Conservation (phyloP, 2,888 invertebrate genomes). For the Ormia ochracea region DNA sequence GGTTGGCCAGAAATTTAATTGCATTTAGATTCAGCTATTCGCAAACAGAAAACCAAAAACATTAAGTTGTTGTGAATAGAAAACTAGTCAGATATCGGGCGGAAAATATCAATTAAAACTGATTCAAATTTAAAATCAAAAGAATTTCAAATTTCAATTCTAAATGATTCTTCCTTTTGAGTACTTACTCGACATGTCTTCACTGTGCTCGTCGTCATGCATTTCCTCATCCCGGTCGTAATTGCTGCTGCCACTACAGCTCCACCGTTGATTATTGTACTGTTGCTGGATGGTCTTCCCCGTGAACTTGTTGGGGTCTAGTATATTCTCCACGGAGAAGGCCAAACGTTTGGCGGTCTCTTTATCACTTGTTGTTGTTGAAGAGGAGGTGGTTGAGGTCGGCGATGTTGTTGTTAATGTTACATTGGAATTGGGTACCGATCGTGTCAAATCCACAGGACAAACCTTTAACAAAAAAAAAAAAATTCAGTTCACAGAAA, state of each 20-base stretch:
- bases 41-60: background rate
- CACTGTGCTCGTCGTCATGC: slow-evolving; percentile 76
- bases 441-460: slow-evolving; percentile 76
- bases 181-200: slow-evolving; percentile 79
- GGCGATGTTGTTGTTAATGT: slow-evolving; percentile 55
- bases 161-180: background rate
- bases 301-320: slow-evolving; percentile 93
- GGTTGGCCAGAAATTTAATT: slow-evolving; percentile 35
- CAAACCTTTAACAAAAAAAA: slow-evolving; percentile 70
- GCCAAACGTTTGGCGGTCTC: slow-evolving; percentile 81
- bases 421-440: slow-evolving; percentile 69
- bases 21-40: slow-evolving; percentile 21
- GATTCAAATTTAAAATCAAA: background rate
- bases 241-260: slow-evolving; percentile 74
- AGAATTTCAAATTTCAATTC: background rate
- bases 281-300: slow-evolving; percentile 78
- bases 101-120: slow-evolving; percentile 33
- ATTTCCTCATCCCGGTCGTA: slow-evolving; percentile 77
- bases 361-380: slow-evolving; percentile 73
- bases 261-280: slow-evolving; percentile 75
- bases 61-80: background rate
- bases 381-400: slow-evolving; percentile 67
- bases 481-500: background rate
- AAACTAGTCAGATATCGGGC: background rate
- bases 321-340: slow-evolving; percentile 93